Evolutionary conservation across 2,113 vertebrate genomes (phyloP), one percentile per base, ranked within the genome.

Genomic region (Nyctereutes procyonoides): DNA sequence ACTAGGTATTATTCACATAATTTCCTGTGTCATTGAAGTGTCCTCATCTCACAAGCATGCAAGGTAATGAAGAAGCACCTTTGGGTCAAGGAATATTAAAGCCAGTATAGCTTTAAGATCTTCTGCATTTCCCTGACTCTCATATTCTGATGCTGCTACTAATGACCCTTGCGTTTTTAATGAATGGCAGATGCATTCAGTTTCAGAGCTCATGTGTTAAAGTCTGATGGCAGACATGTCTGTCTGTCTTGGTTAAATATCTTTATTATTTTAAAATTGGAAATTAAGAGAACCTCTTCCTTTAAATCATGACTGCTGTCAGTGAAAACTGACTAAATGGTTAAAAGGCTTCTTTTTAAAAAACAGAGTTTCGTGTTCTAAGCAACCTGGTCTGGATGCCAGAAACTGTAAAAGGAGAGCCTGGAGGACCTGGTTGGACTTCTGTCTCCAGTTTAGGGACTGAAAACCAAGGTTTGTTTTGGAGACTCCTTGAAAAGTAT

Each of bases 221-320:
- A 95, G 30, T 60, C 38, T 71, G 60, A 56, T 32, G 28, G 63
- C 22, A 3, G 43, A 84, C 43, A 4, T 35, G 15, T 53, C 6
- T 63, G 4, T n/a, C 56, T 83, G 28, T 32, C 26, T 19, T 76
- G 30, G n/a, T 79, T 80, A 93, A 93, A 67, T 17, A 3, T 77
- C 51, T 76, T 74, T 60, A 60, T 88, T 9, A 62, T 77, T 88
- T 82, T 80, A 85, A 84, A 95, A 65, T 86, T 90, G 79, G 73
- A 90, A 85, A 79, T 55, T 26, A 65, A 80, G 91, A 85, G 3
- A 71, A 86, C 73, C 65, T 90, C n/a, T 95, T 86, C 35, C 38
- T 86, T 17, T 93, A 90, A 95, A 80, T 73, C 14, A 76, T 17
- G 15, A 87, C 17, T 90, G 15, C 24, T 93, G 22, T 43, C 43